phyloP scores from a whole-genome alignment of 2,113 vertebrate species.

The Psittacus erithacus region DNA sequence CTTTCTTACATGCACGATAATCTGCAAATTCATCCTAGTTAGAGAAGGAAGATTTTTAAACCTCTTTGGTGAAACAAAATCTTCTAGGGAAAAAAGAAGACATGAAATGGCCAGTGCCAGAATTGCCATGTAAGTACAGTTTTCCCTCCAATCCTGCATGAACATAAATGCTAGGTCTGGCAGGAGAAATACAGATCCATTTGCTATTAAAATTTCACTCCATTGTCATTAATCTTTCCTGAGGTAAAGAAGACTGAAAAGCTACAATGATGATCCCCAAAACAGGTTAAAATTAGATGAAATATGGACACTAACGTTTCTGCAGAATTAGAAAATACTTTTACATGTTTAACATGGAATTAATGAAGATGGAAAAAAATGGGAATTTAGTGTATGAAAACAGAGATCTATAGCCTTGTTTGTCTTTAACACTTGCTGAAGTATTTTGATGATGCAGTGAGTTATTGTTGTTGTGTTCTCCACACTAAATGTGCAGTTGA shows the following conservation, averaged over 20 bases:
- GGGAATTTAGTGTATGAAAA: background rate
- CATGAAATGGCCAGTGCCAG: background rate
- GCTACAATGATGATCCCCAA: background rate
- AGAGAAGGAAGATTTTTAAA: background rate
- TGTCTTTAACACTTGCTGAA: background rate
- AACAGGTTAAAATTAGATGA: accelerated
- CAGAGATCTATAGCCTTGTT: background rate
- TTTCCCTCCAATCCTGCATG: background rate
- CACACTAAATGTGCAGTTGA: background rate
- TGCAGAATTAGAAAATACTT: background rate
- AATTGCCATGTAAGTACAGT: background rate
- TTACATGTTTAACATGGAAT: background rate
- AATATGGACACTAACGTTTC: background rate
- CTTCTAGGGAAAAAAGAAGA: background rate
- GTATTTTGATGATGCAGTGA: background rate
- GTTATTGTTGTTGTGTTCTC: background rate
- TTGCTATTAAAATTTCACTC: background rate
- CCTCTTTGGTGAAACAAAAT: background rate
- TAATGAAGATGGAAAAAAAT: background rate
- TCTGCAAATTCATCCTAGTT: background rate
- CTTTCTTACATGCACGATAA: background rate
- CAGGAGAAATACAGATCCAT: background rate
- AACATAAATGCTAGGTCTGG: background rate
- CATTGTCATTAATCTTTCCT: background rate
- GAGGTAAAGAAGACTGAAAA: background rate